Evolutionary conservation across 2,888 invertebrate genomes (phyloP), one percentile per base, ranked within the genome.

Genomic region (Zelleria hepariella): DNA sequence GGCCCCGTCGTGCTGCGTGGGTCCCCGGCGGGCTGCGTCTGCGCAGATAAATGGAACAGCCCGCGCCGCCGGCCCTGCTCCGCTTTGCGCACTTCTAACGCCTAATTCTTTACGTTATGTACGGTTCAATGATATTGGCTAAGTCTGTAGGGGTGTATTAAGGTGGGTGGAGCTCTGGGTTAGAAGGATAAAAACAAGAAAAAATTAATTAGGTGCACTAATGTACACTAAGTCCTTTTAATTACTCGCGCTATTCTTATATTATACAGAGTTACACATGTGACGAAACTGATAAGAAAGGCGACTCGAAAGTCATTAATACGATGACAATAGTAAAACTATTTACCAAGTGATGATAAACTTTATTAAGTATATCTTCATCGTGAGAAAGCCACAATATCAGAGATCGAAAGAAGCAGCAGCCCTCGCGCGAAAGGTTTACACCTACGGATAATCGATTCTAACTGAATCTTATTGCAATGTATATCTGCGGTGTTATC

Each of bases 61-160:
- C 65, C 59, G 59, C 67, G 78, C 82, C 78, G 71, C 73, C 63
- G 81, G 84, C 81, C 65, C 67, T 74, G 81, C 77, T 79, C 77
- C 68, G 78, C 72, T 78, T 68, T 64, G 66, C 66, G 62, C 70
- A 68, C 68, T 63, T 67, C 58, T 54, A 58, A 49, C 23, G 57
- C 57, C 48, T n/a, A 58, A 25, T n/a, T 54, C 25, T 15, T 25
- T 7, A 49, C 20, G 20, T 10, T 42, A 42, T 42, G 15, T 42
- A 15, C 32, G 1, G 32, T 42, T 42, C 15, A 42, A 15, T 42
- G 10, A 42, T 10, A 42, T 15, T 15, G 32, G 32, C n/a, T 42
- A 42, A 42, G 15, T 42, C 10, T 15, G 10, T 15, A 42, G 10
- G 32, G 32, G 15, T 15, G 32, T 42, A 42, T 42, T 42, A 42